These are phyloP conservation scores for Phenganax stokvisi DNA, from an alignment of 92 coral and sea anemone genomes.

Conservation along the genomic window DNA sequence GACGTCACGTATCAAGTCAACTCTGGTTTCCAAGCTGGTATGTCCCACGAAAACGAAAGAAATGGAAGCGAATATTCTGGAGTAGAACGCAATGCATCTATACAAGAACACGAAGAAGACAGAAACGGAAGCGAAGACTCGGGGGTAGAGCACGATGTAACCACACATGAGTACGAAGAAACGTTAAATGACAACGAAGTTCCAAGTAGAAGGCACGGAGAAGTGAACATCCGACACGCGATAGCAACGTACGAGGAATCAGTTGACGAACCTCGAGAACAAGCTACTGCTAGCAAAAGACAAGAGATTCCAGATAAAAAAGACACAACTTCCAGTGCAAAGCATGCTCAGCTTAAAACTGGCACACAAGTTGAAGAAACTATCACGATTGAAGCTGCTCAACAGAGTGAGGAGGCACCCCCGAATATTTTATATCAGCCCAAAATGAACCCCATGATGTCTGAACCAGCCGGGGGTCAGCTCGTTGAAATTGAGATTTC, in stretches of 20 bases:
- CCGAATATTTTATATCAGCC: not conserved
- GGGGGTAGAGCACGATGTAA: not conserved
- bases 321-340: not conserved
- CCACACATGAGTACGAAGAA: not conserved
- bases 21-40: not conserved
- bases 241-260: not conserved
- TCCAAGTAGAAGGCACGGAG: not conserved
- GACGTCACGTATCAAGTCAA: not conserved
- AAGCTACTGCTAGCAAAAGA: not conserved
- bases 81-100: not conserved
- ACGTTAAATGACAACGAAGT: not conserved
- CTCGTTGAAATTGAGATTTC: slow-evolving; percentile 30
- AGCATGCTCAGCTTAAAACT: not conserved
- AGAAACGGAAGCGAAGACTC: not conserved
- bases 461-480: slow-evolving; percentile 13
- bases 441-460: not conserved
- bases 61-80: not conserved
- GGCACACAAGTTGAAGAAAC: slow-evolving; percentile 9
- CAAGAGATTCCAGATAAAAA: not conserved
- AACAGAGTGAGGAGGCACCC: slow-evolving; percentile 22
- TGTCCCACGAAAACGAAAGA: not conserved
- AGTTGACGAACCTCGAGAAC: not conserved
- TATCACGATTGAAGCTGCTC: not conserved
- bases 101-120: not conserved
- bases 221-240: not conserved